These are phyloP conservation scores for Anas capensis DNA, from an alignment of 2,797 vertebrate species.

Conservation along the genomic window DNA sequence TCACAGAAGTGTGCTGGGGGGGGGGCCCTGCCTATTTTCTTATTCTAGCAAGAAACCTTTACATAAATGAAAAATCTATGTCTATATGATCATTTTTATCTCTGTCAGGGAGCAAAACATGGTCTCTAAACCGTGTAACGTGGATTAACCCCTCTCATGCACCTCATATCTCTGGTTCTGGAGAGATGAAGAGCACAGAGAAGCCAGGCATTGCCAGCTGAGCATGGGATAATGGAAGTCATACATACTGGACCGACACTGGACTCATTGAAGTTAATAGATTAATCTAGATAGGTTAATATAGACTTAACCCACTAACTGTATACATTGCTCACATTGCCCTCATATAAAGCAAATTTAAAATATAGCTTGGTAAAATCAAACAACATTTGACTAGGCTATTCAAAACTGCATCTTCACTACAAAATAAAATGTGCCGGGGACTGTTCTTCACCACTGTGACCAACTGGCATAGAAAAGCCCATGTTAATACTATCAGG, in stretches of 20 bases:
- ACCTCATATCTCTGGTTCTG: background rate
- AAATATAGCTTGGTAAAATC: background rate
- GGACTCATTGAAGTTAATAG: background rate
- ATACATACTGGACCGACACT: background rate
- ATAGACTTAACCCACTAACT: background rate
- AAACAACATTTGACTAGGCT: background rate
- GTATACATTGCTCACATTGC: background rate
- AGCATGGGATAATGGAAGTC: background rate
- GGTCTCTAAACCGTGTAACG: background rate
- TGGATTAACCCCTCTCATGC: background rate
- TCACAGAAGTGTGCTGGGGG: background rate
- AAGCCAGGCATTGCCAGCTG: fast-evolving
- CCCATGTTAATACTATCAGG: slow-evolving; percentile 22
- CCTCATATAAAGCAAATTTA: background rate
- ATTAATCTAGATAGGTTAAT: background rate
- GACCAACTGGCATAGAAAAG: slow-evolving; percentile 21
- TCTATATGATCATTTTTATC: background rate
- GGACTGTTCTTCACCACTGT: background rate
- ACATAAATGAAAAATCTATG: background rate
- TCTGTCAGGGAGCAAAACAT: background rate
- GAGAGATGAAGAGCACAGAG: background rate
- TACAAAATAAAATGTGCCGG: background rate
- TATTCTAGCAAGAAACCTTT: background rate
- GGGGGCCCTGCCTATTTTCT: background rate
- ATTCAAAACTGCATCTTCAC: background rate